These are phyloP conservation scores for Bufo bufo DNA, from an alignment of 2,113 vertebrate genomes.

Conservation along the genomic window DNA sequence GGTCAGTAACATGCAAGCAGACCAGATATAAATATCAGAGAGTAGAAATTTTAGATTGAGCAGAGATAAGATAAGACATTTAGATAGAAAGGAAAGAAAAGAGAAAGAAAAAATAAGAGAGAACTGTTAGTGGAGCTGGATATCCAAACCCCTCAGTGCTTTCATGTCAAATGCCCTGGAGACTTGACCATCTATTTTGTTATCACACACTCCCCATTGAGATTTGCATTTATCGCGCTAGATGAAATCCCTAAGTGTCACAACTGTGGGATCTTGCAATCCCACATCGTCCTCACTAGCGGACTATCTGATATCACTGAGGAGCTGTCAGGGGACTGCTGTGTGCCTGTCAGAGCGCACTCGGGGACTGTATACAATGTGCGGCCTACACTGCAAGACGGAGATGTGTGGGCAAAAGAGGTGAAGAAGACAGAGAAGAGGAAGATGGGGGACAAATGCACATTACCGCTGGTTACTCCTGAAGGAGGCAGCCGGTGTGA, in stretches of 20 bases:
- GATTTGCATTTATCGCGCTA: background rate
- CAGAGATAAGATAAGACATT: constrained; percentile 13
- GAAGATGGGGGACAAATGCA: constrained; percentile 42
- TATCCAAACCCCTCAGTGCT: constrained; percentile 10
- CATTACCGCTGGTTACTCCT: constrained; percentile 59
- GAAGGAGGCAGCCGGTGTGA: constrained; percentile 42
- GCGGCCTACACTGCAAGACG: background rate
- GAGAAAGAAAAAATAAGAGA: constrained; percentile 11
- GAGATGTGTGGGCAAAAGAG: constrained; percentile 14
- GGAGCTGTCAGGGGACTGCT: background rate
- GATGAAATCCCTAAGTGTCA: constrained; percentile 17
- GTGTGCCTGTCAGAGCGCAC: background rate
- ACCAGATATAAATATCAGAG: constrained; percentile 13
- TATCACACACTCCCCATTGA: background rate
- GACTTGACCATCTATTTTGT: constrained; percentile 1
- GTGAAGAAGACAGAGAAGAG: constrained; percentile 36
- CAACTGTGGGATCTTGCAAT: background rate
- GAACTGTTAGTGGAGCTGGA: constrained; percentile 37
- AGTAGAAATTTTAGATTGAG: constrained; percentile 7
- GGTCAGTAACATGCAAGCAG: background rate
- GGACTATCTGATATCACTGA: constrained; percentile 4
- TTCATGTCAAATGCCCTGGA: constrained; percentile 33
- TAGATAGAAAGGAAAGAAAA: constrained; percentile 11
- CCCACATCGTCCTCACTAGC: background rate
- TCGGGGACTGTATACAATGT: background rate